phyloP scores from a whole-genome alignment of 2,888 invertebrate species.

The Argynnis bischoffii region DNA sequence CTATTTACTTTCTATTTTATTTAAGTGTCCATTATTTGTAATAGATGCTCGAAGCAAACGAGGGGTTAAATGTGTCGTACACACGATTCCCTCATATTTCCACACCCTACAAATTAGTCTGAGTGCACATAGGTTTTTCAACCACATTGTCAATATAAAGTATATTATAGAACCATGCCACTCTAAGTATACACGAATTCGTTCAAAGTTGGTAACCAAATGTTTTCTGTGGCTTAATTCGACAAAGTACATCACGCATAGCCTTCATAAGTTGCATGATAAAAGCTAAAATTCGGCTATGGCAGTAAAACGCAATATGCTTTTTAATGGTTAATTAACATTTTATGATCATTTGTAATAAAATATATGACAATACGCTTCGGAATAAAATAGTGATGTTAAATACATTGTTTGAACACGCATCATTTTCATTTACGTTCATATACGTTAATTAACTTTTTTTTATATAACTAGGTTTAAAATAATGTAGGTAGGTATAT shows the following conservation, averaged over 20 bases:
- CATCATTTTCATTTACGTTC: conserved; percentile 1
- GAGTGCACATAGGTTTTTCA: conserved; percentile 50
- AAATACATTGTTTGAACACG: conserved; percentile 6
- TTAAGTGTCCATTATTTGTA: not conserved
- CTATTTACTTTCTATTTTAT: conserved; percentile 20
- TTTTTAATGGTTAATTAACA: conserved; percentile 32
- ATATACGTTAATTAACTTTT: no score
- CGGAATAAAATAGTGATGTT: conserved; percentile 22
- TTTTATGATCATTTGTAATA: conserved; percentile 29
- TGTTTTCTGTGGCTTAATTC: not conserved
- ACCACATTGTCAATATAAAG: conserved; percentile 19
- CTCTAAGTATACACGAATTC: not conserved
- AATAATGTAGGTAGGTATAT: no score
- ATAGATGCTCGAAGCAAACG: conserved; percentile 18
- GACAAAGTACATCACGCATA: conserved; percentile 7
- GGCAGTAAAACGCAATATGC: conserved; percentile 29
- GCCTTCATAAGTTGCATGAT: conserved; percentile 3
- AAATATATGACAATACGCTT: conserved; percentile 28
- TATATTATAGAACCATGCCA: conserved; percentile 3
- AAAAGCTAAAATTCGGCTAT: conserved; percentile 15
- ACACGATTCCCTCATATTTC: conserved; percentile 33
- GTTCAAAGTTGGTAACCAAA: not conserved
- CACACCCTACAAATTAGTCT: conserved; percentile 58
- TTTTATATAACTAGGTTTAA: no score
- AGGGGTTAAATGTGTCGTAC: conserved; percentile 24